Evolutionary conservation across 2,888 invertebrate genomes (phyloP).

Genomic region (Tetheella fluctuosa): DNA sequence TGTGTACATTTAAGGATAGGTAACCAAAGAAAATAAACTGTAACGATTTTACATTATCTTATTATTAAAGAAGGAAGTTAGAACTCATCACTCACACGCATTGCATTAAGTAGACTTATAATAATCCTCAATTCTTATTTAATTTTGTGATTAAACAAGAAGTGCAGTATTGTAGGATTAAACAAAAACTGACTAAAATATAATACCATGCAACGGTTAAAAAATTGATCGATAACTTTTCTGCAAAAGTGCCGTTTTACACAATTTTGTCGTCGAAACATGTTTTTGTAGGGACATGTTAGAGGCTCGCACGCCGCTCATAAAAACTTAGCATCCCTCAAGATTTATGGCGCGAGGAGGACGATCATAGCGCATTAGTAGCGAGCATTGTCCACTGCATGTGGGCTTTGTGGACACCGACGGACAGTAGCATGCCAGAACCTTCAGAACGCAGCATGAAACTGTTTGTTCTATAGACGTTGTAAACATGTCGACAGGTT

Average conservation of each 20-base stretch:
- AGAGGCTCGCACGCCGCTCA: constrained; percentile 24
- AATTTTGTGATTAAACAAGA: not conserved
- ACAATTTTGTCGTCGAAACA: not conserved
- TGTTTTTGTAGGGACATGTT: constrained; percentile 19
- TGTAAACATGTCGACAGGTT: constrained; percentile 81
- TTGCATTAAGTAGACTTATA: too few relatives aligned
- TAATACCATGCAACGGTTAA: too few relatives aligned
- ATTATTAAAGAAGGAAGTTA: too few relatives aligned
- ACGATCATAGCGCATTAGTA: constrained; percentile 82
- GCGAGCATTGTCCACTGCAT: constrained; percentile 70
- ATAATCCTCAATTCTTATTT: too few relatives aligned
- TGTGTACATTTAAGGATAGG: not conserved
- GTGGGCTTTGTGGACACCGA: constrained; percentile 61
- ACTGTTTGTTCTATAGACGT: constrained; percentile 67
- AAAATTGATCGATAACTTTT: not conserved
- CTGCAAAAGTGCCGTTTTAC: not conserved
- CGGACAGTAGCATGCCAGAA: constrained; percentile 32
- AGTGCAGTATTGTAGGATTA: too few relatives aligned
- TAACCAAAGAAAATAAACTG: too few relatives aligned
- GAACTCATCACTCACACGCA: too few relatives aligned
- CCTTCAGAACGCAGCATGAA: constrained; percentile 28
- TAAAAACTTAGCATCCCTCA: constrained; percentile 61
- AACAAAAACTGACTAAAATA: too few relatives aligned
- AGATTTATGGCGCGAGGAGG: constrained; percentile 76
- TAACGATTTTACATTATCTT: too few relatives aligned